Evolutionary conservation across 2,113 vertebrate genomes (phyloP), one percentile per base, ranked within the genome.

Genomic region (Grammomys dolichurus): DNA sequence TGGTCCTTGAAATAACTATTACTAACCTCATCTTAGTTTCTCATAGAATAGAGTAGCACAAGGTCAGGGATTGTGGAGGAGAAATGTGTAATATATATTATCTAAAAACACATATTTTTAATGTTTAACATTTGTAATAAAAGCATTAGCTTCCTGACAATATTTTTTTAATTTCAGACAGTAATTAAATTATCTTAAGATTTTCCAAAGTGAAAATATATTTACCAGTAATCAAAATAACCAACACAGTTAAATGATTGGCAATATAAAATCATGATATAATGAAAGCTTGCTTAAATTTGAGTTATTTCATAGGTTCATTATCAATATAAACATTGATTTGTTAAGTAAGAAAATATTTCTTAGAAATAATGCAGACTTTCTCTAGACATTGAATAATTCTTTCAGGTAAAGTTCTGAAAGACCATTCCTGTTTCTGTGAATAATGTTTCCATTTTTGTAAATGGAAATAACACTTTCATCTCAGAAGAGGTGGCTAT

Each of bases 111-210:
- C 10, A 80, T 5, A 54, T 54, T 76, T 51, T 75, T 13, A 89
- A 31, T 12, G 28, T 43, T 72, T 4, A 36, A 36, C 1, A 2
- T 76, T 10, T 11, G 1, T 1, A n/a, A 22, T 1, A 65, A 14
- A 33, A 12, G n/a, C 89, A 43, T 51, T 89, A 60, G 3, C 33
- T 67, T 86, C 43, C 14, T 84, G 63, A 51, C 17, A 54, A 77
- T 46, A 46, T 0, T 58, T 40, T 60, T 82, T 60, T 82, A 33
- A 75, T 81, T 51, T 76, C 26, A 51, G 26, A 58, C 31, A 87
- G 5, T 10, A 81, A 7, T 13, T 1, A 14, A 80, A 60, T 31
- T 12, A 46, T 65, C 65, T 78, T 43, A 36, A 93, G 85, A 17
- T 16, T 46, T 84, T 91, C 75, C 10, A n/a, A 67, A 92, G 43